Conservation (phyloP, 2,113 vertebrate genomes). For the Butorides virescens region DNA sequence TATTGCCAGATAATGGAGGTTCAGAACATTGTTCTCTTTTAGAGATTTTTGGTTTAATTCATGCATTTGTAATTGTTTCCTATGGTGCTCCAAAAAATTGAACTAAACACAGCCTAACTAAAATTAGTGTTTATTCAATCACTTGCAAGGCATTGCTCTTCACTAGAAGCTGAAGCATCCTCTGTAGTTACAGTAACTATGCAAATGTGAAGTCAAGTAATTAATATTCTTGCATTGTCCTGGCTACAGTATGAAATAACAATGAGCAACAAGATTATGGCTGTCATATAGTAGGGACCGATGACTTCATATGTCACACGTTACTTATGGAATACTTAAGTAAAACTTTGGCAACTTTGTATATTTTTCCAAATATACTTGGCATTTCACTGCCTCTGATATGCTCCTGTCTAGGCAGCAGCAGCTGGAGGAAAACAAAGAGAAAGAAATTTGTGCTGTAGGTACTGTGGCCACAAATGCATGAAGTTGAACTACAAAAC, state of each 20-base stretch:
- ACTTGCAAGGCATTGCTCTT: background rate
- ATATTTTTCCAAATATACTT: background rate
- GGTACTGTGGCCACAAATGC: background rate
- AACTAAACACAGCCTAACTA: background rate
- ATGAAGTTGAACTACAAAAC: background rate
- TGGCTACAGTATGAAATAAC: background rate
- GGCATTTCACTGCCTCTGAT: background rate
- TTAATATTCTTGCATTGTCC: background rate
- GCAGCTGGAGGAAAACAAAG: background rate
- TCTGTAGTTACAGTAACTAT: background rate
- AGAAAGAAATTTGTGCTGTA: background rate
- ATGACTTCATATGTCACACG: background rate
- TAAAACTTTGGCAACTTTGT: background rate
- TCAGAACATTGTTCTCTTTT: background rate
- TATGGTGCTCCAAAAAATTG: background rate
- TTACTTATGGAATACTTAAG: background rate
- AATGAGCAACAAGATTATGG: background rate
- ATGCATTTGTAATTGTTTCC: background rate
- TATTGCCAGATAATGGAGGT: background rate
- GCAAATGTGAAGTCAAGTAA: background rate
- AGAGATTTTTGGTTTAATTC: background rate
- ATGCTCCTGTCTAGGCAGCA: background rate
- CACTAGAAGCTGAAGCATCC: background rate
- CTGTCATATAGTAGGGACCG: background rate
- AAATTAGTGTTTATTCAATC: background rate